Evolutionary conservation across 2,113 vertebrate species (phyloP), one percentile per base, ranked within the genome.

Genomic region (Forbesichthys papilliferus): DNA sequence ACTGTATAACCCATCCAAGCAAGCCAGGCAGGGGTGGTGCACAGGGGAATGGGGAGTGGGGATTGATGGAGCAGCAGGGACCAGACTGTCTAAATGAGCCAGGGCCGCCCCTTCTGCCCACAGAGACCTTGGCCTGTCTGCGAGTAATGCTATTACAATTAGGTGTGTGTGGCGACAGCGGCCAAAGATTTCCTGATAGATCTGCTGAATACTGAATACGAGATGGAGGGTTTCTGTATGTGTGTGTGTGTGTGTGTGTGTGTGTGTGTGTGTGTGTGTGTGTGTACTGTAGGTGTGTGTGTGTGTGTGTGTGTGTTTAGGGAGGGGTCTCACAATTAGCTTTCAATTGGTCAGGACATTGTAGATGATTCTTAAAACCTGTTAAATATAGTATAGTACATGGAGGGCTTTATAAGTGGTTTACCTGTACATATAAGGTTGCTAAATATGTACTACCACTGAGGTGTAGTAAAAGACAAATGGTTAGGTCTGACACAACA

Each of bases 321-420:
- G 56, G 27, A 27, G 27, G 27, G 27, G 27, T 27, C 27, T 27
- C 27, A 27, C 27, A 27, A 27, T 27, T 27, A 27, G 27, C 27
- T 27, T 27, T 27, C 27, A 27, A 27, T 27, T 27, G 27, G 27
- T 42, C 36, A 42, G 77, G 73, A 72, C 66, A 74, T 48, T 13
- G 58, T 27, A 27, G 27, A 59, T 61, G 2, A 51, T 51, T 11
- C 80, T 77, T 71, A 79, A 74, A 83, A 72, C 55, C 4, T 33
- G 77, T 71, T 80, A 27, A 27, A 27, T 27, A 27, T 57, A 82
- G 62, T 72, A 48, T 57, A 82, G 62, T 72, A 48, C 55, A 63
- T 68, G 61, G 61, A 74, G 83, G 82, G 61, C 33, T 71, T 64
- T 47, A 72, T 27, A 67, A 63, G 66, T 66, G 67, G 27, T 63